Percentiles rank a stretch among this genome's conserved stretches.
Evolutionary conservation across 1,140 invertebrate genomes (phyloP).

Genomic region (Papilio aristodemus): DNA sequence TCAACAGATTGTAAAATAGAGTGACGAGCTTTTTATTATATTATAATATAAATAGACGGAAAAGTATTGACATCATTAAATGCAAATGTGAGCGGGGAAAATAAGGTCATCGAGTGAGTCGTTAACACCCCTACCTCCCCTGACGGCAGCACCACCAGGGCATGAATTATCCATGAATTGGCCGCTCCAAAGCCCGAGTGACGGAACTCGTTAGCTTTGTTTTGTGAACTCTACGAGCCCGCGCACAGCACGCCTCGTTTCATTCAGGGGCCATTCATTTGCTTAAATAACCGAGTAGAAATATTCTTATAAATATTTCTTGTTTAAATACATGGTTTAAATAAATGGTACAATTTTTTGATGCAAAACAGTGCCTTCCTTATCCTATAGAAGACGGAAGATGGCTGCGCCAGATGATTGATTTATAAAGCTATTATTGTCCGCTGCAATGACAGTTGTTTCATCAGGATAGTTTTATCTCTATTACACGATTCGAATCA

Average conservation of each 20-base stretch:
- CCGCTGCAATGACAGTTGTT: too few relatives aligned
- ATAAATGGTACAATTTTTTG: not conserved
- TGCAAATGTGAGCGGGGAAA: not conserved
- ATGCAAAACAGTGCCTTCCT: too few relatives aligned
- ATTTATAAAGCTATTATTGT: too few relatives aligned
- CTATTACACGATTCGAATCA: not conserved
- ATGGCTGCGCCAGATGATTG: too few relatives aligned
- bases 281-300: not conserved
- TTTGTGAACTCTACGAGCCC: not conserved
- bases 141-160: not conserved
- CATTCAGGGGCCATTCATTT: not conserved
- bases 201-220: not conserved
- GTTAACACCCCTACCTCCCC: not conserved
- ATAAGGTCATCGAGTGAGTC: not conserved
- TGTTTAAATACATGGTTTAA: constrained; percentile 2
- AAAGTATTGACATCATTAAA: not conserved
- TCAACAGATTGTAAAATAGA: too few relatives aligned
- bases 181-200: not conserved
- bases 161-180: constrained; percentile 7
- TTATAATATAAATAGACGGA: not conserved
- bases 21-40: too few relatives aligned
- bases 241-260: not conserved
- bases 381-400: too few relatives aligned
- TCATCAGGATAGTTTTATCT: not conserved
- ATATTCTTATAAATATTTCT: not conserved